Base-by-base conservation (phyloP, 2,888 invertebrate genomes). In the Lacanobia wlatinum region DNA sequence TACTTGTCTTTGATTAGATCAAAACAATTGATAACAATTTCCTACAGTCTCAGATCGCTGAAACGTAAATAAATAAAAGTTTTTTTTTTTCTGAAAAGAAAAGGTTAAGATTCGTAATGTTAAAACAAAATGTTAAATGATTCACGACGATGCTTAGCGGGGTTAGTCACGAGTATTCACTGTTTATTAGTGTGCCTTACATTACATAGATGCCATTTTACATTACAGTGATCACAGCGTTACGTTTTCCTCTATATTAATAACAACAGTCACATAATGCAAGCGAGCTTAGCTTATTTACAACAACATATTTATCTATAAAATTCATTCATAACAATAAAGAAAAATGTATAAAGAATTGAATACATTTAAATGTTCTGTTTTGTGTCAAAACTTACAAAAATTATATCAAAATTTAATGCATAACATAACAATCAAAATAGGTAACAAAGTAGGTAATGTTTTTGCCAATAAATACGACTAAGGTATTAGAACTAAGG, bases 251-350 rank as follows among this genome's bases (percentile, higher is more conserved):
- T 85, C 85, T 84, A 90, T 91, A 93, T 94, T 94, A 95, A 94
- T 94, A 93, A 95, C 94, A 94, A 94, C 94, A 94, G 94, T 95
- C 94, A 95, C 95, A 94, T 94, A 90, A 95, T 95, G 95, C 95
- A 94, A 94, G 95, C 95, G 93, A 92, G 95, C 94, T 93, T 93
- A 93, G 94, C 93, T 92, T 96, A 95, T 95, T 88, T 95, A 96
- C 96, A 95, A 91, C 90, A 91, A 92, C 87, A 88, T 90, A 87
- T 87, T 90, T 88, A 88, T 80, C 87, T 87, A 89, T 89, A 85
- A 88, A 88, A 84, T 87, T 83, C 89, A 90, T 90, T 88, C 89
- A 90, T 86, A 87, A 90, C 90, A 92, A 87, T 86, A 88, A 82
- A 85, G 78, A 89, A 90, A 88, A 90, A 89, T 85, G 87, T 86